Conservation (phyloP, 2,113 vertebrate species). For the Pseudorasbora parva region DNA sequence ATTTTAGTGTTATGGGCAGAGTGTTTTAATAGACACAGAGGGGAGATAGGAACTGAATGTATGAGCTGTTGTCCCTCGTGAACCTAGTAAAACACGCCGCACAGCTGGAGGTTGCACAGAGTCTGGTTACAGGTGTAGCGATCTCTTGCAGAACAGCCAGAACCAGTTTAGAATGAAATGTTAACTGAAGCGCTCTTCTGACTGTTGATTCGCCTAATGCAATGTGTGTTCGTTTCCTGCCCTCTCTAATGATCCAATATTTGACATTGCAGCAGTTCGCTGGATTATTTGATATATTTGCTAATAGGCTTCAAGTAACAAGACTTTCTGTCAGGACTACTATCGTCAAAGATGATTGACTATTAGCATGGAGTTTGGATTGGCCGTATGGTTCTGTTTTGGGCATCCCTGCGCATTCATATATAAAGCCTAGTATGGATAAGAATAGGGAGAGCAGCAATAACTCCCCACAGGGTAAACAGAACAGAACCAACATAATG, state of each 20-base stretch:
- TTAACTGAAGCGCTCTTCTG: neutral
- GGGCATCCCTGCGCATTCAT: too few relatives aligned
- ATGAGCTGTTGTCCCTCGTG: neutral
- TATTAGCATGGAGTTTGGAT: too few relatives aligned
- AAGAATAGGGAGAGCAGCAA: too few relatives aligned
- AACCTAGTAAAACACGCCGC: neutral
- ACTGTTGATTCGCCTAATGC: neutral
- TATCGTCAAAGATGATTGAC: too few relatives aligned
- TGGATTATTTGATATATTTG: neutral
- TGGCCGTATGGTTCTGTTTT: too few relatives aligned
- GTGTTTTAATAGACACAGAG: conserved; percentile 7
- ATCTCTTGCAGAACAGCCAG: neutral
- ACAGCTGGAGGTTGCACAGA: conserved; percentile 1
- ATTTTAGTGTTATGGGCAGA: neutral
- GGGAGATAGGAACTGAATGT: neutral
- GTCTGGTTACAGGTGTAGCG: neutral
- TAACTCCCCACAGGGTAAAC: too few relatives aligned
- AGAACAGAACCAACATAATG: too few relatives aligned
- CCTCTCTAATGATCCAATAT: neutral
- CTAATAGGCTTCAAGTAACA: too few relatives aligned
- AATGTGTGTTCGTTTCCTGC: neutral
- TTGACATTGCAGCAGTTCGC: neutral
- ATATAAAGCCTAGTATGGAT: too few relatives aligned
- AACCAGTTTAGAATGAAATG: neutral
- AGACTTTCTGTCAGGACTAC: too few relatives aligned